These are phyloP conservation scores for Agrypnus murinus DNA, from an alignment of 2,888 invertebrate species.

Conservation along the genomic window DNA sequence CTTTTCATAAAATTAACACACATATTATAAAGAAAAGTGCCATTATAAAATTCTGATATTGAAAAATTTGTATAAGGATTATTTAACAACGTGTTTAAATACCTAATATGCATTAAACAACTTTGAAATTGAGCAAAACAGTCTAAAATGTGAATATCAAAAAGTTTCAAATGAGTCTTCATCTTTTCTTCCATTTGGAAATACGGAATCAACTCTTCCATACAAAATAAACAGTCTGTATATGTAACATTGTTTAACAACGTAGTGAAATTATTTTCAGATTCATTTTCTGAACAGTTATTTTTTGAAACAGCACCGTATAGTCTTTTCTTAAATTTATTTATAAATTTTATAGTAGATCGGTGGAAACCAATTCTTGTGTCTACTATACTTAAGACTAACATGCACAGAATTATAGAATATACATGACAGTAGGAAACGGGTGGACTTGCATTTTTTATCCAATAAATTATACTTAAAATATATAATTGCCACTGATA, in stretches of 20 bases:
- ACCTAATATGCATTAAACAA: constrained; percentile 75
- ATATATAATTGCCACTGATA: constrained; percentile 76
- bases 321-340: constrained; percentile 70
- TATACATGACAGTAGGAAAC: constrained; percentile 73
- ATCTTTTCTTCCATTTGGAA: constrained; percentile 76
- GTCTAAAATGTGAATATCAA: constrained; percentile 76
- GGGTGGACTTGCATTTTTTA: constrained; percentile 68
- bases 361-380: constrained; percentile 75
- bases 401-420: constrained; percentile 75
- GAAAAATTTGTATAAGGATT: constrained; percentile 75
- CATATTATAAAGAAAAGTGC: constrained; percentile 85
- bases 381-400: constrained; percentile 76
- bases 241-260: constrained; percentile 73
- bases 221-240: constrained; percentile 76
- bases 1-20: constrained; percentile 77
- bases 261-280: constrained; percentile 57
- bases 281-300: constrained; percentile 9
- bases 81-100: constrained; percentile 79
- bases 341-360: constrained; percentile 71
- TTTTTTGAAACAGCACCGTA: constrained; percentile 44
- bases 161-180: constrained; percentile 73
- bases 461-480: constrained; percentile 77
- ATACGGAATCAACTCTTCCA: constrained; percentile 75
- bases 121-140: constrained; percentile 80
- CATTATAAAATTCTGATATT: constrained; percentile 81